Evolutionary conservation across 1,140 invertebrate species (phyloP).

Genomic region (Homarus americanus): DNA sequence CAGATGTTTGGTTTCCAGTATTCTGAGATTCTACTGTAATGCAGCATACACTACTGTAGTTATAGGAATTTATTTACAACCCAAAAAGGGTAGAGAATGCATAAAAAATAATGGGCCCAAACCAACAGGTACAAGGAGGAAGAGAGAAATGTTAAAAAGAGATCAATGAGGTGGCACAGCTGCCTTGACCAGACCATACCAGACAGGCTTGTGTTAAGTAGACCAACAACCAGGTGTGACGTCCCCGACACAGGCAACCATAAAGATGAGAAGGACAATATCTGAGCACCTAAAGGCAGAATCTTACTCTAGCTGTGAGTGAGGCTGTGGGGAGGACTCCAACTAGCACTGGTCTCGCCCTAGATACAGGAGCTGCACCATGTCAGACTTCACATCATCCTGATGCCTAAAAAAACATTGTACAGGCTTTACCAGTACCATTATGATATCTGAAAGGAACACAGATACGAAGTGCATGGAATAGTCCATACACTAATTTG

Average conservation of each 20-base stretch:
- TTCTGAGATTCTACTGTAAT: no score
- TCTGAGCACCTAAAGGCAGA: slow-evolving; percentile 20
- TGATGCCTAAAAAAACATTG: slow-evolving; percentile 66
- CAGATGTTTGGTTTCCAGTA: no score
- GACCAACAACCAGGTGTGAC: slow-evolving; percentile 52
- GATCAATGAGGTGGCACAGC: neutral
- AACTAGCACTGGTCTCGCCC: slow-evolving; percentile 55
- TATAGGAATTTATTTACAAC: neutral
- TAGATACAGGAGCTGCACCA: slow-evolving; percentile 66
- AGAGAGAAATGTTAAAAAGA: slow-evolving; percentile 10
- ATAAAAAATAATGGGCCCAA: neutral
- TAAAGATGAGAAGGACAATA: slow-evolving; percentile 38
- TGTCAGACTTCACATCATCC: slow-evolving; percentile 53
- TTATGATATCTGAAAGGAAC: neutral
- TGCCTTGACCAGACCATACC: slow-evolving; percentile 29
- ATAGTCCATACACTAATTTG: neutral
- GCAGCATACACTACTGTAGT: no score
- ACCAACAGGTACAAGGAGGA: neutral
- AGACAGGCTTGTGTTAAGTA: slow-evolving; percentile 17
- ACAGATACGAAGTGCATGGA: neutral
- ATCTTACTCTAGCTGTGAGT: slow-evolving; percentile 60
- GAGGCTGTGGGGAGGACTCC: slow-evolving; percentile 43
- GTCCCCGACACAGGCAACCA: slow-evolving; percentile 35
- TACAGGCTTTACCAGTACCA: neutral
- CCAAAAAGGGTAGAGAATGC: neutral